Evolutionary conservation across 2,888 invertebrate species (phyloP), one percentile per base, ranked within the genome.

Genomic region (Bibio marci): DNA sequence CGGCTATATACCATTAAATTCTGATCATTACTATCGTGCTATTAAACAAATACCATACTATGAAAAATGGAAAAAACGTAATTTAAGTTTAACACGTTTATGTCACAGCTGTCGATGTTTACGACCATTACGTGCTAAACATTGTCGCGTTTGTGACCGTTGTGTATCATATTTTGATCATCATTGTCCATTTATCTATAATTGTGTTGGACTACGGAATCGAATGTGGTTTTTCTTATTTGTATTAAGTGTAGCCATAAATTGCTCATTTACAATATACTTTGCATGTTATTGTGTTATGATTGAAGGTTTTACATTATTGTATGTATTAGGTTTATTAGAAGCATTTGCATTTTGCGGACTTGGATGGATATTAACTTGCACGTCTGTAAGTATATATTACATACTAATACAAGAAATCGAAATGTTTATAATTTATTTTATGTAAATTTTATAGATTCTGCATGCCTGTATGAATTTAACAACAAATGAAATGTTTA

Each of bases 101-200:
- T 92, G 92, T 52, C 91, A 92, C 55, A 90, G 90, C 34, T 92
- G 91, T 53, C 73, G 86, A 39, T 87, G 87, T 49, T 67, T 91
- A 43, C 70, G 88, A 46, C 90, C 91, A 0, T 56, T 88, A 28
- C 69, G 91, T 54, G 87, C 90, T 6, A 91, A 91, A 57, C 91
- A 92, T 58, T 92, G 92, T 52, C 73, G 88, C 36, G 78, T 88
- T 39, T 92, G 91, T 63, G 88, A 90, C 56, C 73, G 86, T 41
- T 86, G 86, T 54, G 82, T 87, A 3, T 76, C 77, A 11, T 86
- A 88, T 57, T 90, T 91, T 54, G 91, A 92, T 57, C 91, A 92
- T 61, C 91, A 92, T 57, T 92, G 92, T 56, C 91, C 91, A 0
- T 92, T 91, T 56, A 88, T 92, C 50, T 87, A 90, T 62, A 92